Base-by-base conservation (phyloP, 2,113 vertebrate species). In the Calonectris borealis region DNA sequence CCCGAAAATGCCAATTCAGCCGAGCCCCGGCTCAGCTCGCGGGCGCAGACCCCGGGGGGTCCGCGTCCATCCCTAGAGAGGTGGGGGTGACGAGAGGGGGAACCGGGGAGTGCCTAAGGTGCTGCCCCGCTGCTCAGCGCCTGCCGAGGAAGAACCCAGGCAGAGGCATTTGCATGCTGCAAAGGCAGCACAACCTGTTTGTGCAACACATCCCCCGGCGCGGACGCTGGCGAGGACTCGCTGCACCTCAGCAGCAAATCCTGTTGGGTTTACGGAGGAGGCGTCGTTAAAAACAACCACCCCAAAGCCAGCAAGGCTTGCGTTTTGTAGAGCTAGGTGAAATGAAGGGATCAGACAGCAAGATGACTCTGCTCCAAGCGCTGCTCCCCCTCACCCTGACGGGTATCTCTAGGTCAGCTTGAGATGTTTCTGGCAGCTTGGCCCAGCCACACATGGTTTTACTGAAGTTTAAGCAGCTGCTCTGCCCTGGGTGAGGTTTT, bases 11-110 rank as follows among this genome's bases (percentile, higher is more conserved):
- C 16, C 52, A 9, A 5, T 5, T 16, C 26, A 36, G 61, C 54
- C 38, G 11, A 78, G 26, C 42, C n/a, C 22, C 1, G 3, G 42
- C 21, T 18, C 2, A 0, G 38, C 26, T 24, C 3, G 3, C 1
- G 13, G 6, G 29, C 2, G 2, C 69, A 76, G 55, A 51, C 16
- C 46, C 61, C 0, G 3, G 20, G 13, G 36, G 22, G 46, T 5
- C 13, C 64, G 19, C 8, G 1, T 42, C 73, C 36, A 13, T 14
- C 19, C 81, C 58, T 11, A 4, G 12, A 24, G 57, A 40, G 46
- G 9, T 2, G 16, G 48, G 40, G 57, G n/a, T 40, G 17, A 10
- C 2, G 21, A 16, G 16, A 21, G 18, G 11, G 52, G 61, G 52
- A 20, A 5, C 16, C 9, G 1, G 55, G 81, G 36, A n/a, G 46